Evolutionary conservation across 2,888 invertebrate species (phyloP).

Genomic region (Stomorhina lunata): DNA sequence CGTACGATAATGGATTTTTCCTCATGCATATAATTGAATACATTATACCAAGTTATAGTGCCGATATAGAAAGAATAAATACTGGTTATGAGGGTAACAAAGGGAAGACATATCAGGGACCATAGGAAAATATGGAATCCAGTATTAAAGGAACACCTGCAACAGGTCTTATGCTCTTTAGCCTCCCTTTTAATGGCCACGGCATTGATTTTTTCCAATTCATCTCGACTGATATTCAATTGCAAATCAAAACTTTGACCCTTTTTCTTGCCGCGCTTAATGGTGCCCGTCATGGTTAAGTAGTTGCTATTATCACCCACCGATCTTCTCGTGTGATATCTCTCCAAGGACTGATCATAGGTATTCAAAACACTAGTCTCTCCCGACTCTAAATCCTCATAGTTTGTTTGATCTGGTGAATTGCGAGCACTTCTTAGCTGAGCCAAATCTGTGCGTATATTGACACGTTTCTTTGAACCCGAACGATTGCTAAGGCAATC

Average conservation of each 20-base stretch:
- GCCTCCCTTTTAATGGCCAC: conserved; percentile 82
- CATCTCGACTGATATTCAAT: conserved; percentile 86
- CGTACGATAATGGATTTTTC: conserved; percentile 84
- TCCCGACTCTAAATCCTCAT: conserved; percentile 79
- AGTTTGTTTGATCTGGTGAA: conserved; percentile 76
- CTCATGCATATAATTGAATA: conserved; percentile 86
- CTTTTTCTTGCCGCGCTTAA: conserved; percentile 86
- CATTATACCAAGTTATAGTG: conserved; percentile 88
- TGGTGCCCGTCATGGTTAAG: conserved; percentile 87
- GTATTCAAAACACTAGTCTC: conserved; percentile 78
- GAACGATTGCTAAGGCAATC: conserved; percentile 80
- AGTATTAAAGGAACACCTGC: conserved; percentile 82
- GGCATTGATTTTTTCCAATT: conserved; percentile 85
- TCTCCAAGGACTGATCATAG: conserved; percentile 81
- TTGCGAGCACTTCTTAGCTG: conserved; percentile 75
- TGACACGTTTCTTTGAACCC: conserved; percentile 83
- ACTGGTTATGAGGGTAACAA: conserved; percentile 84
- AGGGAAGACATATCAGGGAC: conserved; percentile 84
- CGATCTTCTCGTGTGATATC: conserved; percentile 81
- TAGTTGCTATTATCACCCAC: conserved; percentile 81
- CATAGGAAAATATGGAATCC: conserved; percentile 85
- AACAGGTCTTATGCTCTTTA: conserved; percentile 82
- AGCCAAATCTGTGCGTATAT: conserved; percentile 83
- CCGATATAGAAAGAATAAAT: conserved; percentile 88
- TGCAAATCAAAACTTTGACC: conserved; percentile 87